Base-by-base conservation (phyloP, 2,888 invertebrate genomes). In the Noctua fimbriata region DNA sequence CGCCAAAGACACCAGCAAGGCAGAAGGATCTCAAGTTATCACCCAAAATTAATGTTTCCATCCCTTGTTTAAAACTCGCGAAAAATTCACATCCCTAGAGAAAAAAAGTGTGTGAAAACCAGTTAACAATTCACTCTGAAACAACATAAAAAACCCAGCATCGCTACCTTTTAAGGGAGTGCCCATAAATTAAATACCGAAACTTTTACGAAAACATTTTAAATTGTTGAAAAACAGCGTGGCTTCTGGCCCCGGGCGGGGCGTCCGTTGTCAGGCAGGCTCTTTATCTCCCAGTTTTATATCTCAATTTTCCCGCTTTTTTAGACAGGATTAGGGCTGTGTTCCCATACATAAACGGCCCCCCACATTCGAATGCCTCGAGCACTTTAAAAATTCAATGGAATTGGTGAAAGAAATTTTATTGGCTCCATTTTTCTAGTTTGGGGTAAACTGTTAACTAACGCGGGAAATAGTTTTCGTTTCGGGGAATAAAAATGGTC, bases 261-360 rank as follows among this genome's bases (percentile, higher is more conserved):
- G 90, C 89, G 86, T 82, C 75, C 83, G 66, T 77, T 85, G 82
- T 85, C 88, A 87, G 78, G 81, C 69, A 81, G 79, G 73, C 87
- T 90, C 90, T 92, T 92, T 93, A 92, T 94, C 91, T 93, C 89
- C 81, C 89, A 89, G 90, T 91, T 94, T 95, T 94, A 95, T 95
- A 93, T 94, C 95, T 93, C 93, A 93, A 93, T 95, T 95, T 93
- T 92, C 92, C 87, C 90, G 91, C 93, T 93, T 92, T 90, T 87
- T 86, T 77, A 71, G 73, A 63, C 52, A 49, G 44, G 83, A 86
- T 84, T 86, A 83, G 88, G 88, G 87, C 86, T 83, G 84, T 81
- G 86, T 82, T 55, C 60, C 69, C 81, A 83, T 84, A 86, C 76
- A 84, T 89, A 84, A 88, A 76, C 60, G 78, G n/a, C n/a, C 73